A percentile compares a stretch with the other conserved stretches of the same genome.
phyloP scores from a whole-genome alignment of 2,888 invertebrate species.

The Serripes groenlandicus region DNA sequence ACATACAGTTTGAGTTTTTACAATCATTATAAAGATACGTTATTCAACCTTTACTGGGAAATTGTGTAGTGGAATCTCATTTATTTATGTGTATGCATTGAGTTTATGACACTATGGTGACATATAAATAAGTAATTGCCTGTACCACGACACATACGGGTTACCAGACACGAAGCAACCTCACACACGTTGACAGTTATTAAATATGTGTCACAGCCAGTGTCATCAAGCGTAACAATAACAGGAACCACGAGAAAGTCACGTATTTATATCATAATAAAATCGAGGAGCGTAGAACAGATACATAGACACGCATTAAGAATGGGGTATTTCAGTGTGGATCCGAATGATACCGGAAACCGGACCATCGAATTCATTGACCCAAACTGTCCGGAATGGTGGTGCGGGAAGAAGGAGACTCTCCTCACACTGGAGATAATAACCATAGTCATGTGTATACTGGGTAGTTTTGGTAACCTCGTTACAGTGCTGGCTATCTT shows the following conservation, averaged over 20 bases:
- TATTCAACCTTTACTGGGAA: too few species aligned
- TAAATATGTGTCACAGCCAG: too few species aligned
- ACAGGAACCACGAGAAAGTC: background rate
- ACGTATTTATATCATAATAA: background rate
- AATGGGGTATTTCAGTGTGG: constrained; percentile 17
- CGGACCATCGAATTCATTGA: constrained; percentile 9
- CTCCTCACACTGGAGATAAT: constrained; percentile 71
- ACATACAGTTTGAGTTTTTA: too few species aligned
- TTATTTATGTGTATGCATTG: too few species aligned
- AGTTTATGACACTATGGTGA: too few species aligned
- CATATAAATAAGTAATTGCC: too few species aligned
- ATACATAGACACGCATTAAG: background rate
- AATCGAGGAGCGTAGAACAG: too few species aligned
- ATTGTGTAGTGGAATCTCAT: too few species aligned
- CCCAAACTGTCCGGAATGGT: constrained; percentile 61
- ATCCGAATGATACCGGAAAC: constrained; percentile 6
- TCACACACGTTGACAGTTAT: too few species aligned
- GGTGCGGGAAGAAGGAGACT: constrained; percentile 66
- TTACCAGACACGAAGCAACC: too few species aligned
- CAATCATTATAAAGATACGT: too few species aligned
- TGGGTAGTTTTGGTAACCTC: constrained; percentile 77
- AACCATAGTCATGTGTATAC: constrained; percentile 72
- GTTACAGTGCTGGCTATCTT: constrained; percentile 80
- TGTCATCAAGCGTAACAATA: background rate
- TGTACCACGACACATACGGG: too few species aligned